Percentiles rank a stretch among this genome's conserved stretches.
These are phyloP conservation scores for Acromyrmex echinatior DNA, from an alignment of 1,140 invertebrate species.

Conservation along the genomic window DNA sequence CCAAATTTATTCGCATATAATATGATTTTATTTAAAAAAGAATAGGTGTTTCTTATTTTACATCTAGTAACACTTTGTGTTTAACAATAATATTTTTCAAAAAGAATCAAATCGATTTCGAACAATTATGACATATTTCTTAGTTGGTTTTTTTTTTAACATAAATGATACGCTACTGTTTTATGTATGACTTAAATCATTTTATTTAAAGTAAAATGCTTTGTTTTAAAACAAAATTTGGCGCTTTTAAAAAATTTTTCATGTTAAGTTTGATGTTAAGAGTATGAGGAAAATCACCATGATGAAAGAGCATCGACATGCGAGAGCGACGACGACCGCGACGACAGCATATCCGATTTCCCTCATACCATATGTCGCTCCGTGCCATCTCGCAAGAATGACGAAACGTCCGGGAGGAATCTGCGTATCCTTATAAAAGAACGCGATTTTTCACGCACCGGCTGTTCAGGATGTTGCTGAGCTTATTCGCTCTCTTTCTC, in stretches of 20 bases:
- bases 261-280: background rate
- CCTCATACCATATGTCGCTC: slow-evolving; percentile 29
- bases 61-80: background rate
- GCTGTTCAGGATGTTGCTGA: slow-evolving; percentile 72
- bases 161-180: background rate
- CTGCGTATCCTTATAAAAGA: slow-evolving; percentile 67
- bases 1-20: background rate
- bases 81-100: background rate
- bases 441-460: slow-evolving; percentile 79
- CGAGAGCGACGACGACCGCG: slow-evolving; percentile 31
- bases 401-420: slow-evolving; percentile 65
- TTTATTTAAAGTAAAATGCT: background rate
- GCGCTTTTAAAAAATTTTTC: background rate
- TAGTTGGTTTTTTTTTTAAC: background rate
- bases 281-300: background rate
- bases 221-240: background rate
- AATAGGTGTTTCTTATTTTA: background rate
- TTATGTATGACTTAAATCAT: background rate
- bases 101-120: background rate
- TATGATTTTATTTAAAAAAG: background rate
- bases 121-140: background rate
- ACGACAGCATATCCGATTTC: slow-evolving; percentile 48
- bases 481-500: background rate
- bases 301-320: slow-evolving; percentile 29
- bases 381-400: slow-evolving; percentile 25